phyloP scores from a whole-genome alignment of 2,888 invertebrate species.

The Megaustenia siamemsis region DNA sequence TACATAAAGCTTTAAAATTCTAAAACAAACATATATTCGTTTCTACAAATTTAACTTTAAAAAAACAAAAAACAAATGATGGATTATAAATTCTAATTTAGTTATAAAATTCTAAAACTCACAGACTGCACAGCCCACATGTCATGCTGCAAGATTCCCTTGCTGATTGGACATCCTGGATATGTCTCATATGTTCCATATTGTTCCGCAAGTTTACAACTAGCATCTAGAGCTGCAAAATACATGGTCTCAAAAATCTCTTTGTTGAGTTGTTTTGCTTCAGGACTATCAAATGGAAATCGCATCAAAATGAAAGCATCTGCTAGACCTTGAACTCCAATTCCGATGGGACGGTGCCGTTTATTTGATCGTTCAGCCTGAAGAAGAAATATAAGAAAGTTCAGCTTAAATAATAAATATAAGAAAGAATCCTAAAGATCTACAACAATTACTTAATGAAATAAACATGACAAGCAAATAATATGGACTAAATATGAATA shows the following conservation, averaged over 20 bases:
- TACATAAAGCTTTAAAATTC: no score
- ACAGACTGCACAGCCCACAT: slow-evolving; percentile 95
- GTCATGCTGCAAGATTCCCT: slow-evolving; percentile 97
- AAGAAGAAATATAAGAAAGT: slow-evolving; percentile 36
- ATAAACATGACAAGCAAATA: no score
- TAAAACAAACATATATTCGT: no score
- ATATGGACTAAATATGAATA: no score
- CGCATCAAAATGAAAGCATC: slow-evolving; percentile 97
- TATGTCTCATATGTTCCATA: slow-evolving; percentile 94
- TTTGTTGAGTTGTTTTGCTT: slow-evolving; percentile 91
- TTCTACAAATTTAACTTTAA: no score
- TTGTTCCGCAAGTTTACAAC: slow-evolving; percentile 93
- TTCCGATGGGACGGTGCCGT: slow-evolving; percentile 86
- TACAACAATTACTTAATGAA: no score
- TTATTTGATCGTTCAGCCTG: slow-evolving; percentile 88
- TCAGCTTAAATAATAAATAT: neutral
- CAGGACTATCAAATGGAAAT: slow-evolving; percentile 92
- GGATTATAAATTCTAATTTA: no score
- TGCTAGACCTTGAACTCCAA: slow-evolving; percentile 98
- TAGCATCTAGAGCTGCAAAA: slow-evolving; percentile 95
- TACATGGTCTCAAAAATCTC: slow-evolving; percentile 99
- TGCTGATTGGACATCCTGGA: slow-evolving; percentile 93
- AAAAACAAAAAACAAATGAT: no score
- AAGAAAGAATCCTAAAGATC: no score
- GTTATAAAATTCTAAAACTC: no score